Base-by-base conservation (phyloP, 2,888 invertebrate species). In the Eumerus sabulonum region DNA sequence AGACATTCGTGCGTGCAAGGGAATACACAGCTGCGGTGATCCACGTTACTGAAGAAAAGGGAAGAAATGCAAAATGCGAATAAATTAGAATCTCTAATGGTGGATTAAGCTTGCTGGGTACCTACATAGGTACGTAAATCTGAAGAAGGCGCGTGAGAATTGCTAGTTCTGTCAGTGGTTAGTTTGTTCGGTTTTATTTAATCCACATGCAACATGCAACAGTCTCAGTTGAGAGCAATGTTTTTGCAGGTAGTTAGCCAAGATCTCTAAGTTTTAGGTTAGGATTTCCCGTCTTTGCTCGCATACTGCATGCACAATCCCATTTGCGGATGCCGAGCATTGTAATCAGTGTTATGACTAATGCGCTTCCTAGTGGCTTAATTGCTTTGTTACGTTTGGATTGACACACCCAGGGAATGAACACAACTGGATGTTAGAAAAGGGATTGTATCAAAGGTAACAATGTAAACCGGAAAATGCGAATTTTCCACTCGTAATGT, bases 191-290 rank as follows among this genome's bases (percentile, higher is more conserved):
- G 18, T 47, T 47, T 48, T 5, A 3, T 56, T 36, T 7, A 40
- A 56, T 56, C 12, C 14, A 12, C 54, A 56, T 2, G 38, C 38
- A 66, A 48, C 56, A 66, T 66, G 40, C 66, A 42, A 66, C 27
- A 48, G 38, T 16, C 17, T 47, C 1, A 19, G 36, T 47, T 47
- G 11, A 2, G 47, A 27, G 27, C 27, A 27, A 1, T 36, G 53
- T 16, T 56, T 48, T 38, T 56, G 40, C 42, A 18, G 13, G 36
- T 11, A 64, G 11, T 45, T 12, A n/a, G n/a, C 51, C 27, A 27
- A 27, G 27, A 27, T 27, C 27, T 4, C 7, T 27, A 7, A 9
- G 16, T 9, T 47, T 40, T 12, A 40, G 2, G 27, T 56, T 9
- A 11, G 35, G 13, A 2, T 17, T 67, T 67, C 64, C 38, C 51